These are phyloP conservation scores for Tachina lurida DNA, from an alignment of 2,888 invertebrate species.

Conservation along the genomic window DNA sequence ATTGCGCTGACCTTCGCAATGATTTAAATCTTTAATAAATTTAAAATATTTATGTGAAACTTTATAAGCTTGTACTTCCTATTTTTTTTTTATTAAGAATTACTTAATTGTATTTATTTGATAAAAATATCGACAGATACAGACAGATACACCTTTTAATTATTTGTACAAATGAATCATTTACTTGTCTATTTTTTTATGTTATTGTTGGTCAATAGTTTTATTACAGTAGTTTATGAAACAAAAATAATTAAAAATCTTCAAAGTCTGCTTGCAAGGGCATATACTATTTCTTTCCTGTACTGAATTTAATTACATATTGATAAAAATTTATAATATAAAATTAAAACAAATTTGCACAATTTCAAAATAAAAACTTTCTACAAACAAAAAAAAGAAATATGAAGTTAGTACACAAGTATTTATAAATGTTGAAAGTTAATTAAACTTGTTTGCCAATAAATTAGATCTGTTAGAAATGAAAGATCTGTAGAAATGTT, in stretches of 20 bases:
- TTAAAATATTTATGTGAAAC: neutral
- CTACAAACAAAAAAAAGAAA: too few relatives aligned
- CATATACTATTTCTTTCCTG: neutral
- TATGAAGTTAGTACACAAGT: neutral
- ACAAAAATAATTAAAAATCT: neutral
- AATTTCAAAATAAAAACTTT: too few relatives aligned
- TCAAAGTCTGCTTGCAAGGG: neutral
- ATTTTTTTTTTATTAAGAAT: constrained; percentile 2
- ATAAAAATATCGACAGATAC: neutral
- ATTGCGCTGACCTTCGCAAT: neutral
- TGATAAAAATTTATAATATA: neutral
- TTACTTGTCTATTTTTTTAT: constrained; percentile 1
- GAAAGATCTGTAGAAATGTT: neutral
- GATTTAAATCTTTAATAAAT: neutral
- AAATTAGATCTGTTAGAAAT: neutral
- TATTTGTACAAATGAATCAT: constrained; percentile 7
- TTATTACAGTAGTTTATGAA: neutral
- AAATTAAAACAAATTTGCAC: too few relatives aligned
- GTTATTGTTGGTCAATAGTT: neutral
- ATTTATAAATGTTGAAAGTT: neutral
- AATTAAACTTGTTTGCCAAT: constrained; percentile 12
- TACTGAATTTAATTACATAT: neutral
- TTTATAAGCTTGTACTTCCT: neutral
- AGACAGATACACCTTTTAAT: neutral
- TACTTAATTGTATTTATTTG: neutral